Conservation (phyloP, 2,113 vertebrate species). For the Calcarius ornatus region DNA sequence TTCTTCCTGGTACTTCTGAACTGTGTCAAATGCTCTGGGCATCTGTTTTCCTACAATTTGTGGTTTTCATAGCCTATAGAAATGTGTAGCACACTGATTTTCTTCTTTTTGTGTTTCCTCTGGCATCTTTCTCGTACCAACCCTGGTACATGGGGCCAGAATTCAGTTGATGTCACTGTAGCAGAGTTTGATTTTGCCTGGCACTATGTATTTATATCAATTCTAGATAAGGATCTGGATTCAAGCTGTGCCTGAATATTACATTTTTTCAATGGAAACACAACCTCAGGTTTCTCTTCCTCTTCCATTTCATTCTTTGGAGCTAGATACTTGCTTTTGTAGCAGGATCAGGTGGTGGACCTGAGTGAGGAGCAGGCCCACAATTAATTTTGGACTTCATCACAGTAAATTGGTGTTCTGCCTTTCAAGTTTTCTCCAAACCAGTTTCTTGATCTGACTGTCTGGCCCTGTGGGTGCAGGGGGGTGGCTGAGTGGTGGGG, state of each 20-base stretch:
- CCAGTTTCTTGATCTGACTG: accelerated
- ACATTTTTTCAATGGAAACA: not conserved
- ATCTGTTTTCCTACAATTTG: not conserved
- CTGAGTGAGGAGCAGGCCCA: not conserved
- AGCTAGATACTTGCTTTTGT: not conserved
- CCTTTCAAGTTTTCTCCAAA: not conserved
- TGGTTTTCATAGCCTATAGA: not conserved
- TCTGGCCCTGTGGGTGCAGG: accelerated
- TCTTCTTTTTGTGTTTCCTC: not conserved
- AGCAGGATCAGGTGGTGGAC: not conserved
- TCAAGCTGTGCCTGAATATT: accelerated
- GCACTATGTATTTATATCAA: not conserved
- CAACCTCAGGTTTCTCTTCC: not conserved
- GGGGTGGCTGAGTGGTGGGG: accelerated
- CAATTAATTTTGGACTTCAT: not conserved
- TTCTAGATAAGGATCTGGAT: not conserved
- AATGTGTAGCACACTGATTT: not conserved
- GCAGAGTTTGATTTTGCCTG: not conserved
- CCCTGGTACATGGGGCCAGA: not conserved
- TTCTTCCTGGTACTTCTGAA: slow-evolving; percentile 3
- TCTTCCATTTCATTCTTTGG: not conserved
- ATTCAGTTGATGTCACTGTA: not conserved
- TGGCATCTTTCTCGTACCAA: not conserved
- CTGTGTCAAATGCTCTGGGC: not conserved
- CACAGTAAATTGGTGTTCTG: not conserved